phyloP scores from a whole-genome alignment of 1,140 invertebrate species.

The Ericerus pela region DNA sequence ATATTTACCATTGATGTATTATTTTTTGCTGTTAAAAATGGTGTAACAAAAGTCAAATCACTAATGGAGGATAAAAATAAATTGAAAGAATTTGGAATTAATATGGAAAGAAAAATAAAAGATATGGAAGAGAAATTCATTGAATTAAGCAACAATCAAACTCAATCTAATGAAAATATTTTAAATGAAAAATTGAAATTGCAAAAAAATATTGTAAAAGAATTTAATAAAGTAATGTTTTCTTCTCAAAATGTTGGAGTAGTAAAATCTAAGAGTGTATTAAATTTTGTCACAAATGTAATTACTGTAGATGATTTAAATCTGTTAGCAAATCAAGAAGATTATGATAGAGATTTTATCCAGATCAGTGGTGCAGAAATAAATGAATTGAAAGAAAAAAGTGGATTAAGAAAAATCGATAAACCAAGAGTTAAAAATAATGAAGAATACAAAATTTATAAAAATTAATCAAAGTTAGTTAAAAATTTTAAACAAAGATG shows the following conservation, averaged over 20 bases:
- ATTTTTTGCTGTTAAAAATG: background rate
- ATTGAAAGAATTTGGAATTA: background rate
- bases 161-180: background rate
- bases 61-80: background rate
- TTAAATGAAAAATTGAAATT: too few species aligned
- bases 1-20: background rate
- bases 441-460: background rate
- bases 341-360: background rate
- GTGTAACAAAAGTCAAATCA: background rate
- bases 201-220: background rate
- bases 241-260: background rate
- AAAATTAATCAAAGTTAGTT: constrained; percentile 3
- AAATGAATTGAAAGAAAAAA: background rate
- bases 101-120: too few species aligned
- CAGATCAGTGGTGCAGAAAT: background rate
- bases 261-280: background rate
- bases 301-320: background rate
- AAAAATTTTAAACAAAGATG: constrained; percentile 8
- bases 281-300: background rate
- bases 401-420: background rate
- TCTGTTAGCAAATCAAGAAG: background rate
- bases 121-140: background rate
- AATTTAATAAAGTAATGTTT: background rate
- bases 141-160: background rate
- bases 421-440: background rate